A percentile compares a stretch with the other conserved stretches of the same genome.
These are phyloP conservation scores for Drosophila ohnishii DNA, from an alignment of 1,140 invertebrate genomes.

Conservation along the genomic window DNA sequence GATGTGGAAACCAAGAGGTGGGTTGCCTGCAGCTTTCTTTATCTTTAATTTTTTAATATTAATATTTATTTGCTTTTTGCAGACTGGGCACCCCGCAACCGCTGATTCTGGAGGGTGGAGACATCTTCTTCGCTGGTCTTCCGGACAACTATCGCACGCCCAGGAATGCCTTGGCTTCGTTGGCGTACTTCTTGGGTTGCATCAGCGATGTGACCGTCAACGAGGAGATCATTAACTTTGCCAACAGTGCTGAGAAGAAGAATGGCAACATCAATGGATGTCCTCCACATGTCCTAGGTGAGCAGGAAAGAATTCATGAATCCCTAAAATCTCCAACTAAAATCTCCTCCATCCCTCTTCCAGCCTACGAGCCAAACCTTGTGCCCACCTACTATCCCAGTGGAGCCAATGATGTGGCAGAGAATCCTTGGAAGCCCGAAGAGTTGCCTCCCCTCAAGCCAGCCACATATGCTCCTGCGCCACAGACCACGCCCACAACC, in stretches of 20 bases:
- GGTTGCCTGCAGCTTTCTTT: conserved; percentile 28
- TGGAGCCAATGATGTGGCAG: conserved; percentile 59
- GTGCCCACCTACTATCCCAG: conserved; percentile 69
- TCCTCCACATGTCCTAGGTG: conserved; percentile 74
- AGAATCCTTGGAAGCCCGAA: conserved; percentile 12
- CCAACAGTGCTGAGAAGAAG: conserved; percentile 86
- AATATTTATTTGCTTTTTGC: not conserved
- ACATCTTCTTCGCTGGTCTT: conserved; percentile 93
- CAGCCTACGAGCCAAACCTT: conserved; percentile 64
- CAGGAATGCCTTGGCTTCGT: conserved; percentile 75
- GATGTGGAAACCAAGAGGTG: conserved; percentile 89
- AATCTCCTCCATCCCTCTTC: not conserved
- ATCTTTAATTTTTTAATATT: conserved; percentile 12
- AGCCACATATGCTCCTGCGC: conserved; percentile 10
- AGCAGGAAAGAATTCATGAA: not conserved
- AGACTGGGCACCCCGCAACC: conserved; percentile 83
- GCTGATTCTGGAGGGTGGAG: conserved; percentile 86
- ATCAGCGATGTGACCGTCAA: conserved; percentile 94
- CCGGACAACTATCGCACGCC: conserved; percentile 85
- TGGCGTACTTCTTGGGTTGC: conserved; percentile 90
- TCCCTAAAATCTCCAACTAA: not conserved
- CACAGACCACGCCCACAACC: conserved; percentile 34
- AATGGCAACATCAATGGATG: conserved; percentile 89
- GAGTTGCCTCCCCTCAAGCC: conserved; percentile 30
- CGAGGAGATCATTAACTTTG: conserved; percentile 92